These are phyloP conservation scores for Dryas iulia DNA, from an alignment of 1,140 invertebrate genomes.

Conservation along the genomic window DNA sequence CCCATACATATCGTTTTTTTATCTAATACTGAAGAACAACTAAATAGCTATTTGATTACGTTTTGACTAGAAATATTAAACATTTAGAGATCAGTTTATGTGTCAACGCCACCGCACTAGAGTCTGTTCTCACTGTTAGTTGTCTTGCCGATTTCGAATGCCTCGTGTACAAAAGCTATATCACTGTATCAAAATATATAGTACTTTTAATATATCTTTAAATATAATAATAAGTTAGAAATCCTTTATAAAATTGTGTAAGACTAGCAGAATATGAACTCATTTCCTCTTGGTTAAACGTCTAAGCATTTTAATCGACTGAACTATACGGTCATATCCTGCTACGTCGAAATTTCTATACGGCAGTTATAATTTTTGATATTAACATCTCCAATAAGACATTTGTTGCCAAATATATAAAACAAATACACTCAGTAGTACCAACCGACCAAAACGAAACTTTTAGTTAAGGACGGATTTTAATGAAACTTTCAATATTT, in stretches of 20 bases:
- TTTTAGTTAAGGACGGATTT: background rate
- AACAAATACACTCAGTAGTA: background rate
- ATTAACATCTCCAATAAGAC: background rate
- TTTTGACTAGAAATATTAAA: constrained; percentile 70
- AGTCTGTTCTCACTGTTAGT: constrained; percentile 46
- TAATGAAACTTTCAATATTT: background rate
- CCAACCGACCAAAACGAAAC: background rate
- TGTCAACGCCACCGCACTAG: constrained; percentile 34
- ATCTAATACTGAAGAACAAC: constrained; percentile 52
- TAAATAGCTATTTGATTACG: constrained; percentile 53
- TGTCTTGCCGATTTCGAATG: constrained; percentile 20
- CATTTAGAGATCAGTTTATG: constrained; percentile 61
- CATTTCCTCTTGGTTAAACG: background rate
- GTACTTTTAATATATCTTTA: background rate
- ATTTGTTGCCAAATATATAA: background rate
- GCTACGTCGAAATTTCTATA: background rate
- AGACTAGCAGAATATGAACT: background rate
- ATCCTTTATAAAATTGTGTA: background rate
- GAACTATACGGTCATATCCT: background rate
- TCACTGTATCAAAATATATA: background rate
- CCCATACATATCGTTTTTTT: constrained; percentile 43
- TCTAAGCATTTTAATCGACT: background rate
- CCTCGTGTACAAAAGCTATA: constrained; percentile 1
- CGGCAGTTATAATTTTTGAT: background rate
- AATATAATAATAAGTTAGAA: too few relatives aligned